A percentile compares a stretch with the other conserved stretches of the same genome.
Conservation (phyloP, 2,888 invertebrate species). For the Baronia brevicornis region DNA sequence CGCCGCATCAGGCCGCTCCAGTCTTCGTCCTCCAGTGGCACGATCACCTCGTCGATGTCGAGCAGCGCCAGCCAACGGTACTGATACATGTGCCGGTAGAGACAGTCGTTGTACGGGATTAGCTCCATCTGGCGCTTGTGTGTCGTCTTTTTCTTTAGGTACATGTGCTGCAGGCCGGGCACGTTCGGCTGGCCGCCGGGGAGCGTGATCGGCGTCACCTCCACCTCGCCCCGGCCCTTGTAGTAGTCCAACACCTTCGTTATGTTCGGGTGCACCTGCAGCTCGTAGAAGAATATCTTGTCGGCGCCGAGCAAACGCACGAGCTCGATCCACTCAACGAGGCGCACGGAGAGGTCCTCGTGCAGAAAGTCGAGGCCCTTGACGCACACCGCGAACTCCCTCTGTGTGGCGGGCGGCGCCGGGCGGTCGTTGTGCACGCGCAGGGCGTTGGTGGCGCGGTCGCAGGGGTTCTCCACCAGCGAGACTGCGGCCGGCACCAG, state of each 20-base stretch:
- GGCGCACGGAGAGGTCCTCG: constrained; percentile 90
- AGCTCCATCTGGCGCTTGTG: constrained; percentile 96
- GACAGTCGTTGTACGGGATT: constrained; percentile 96
- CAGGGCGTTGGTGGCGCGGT: constrained; percentile 89
- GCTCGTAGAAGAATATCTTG: constrained; percentile 92
- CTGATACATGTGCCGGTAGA: constrained; percentile 93
- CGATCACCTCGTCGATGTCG: constrained; percentile 96
- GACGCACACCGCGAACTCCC: constrained; percentile 93
- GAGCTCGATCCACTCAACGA: constrained; percentile 96
- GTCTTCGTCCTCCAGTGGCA: constrained; percentile 84
- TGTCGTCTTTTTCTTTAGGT: constrained; percentile 91
- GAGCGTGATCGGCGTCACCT: constrained; percentile 86
- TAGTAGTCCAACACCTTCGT: constrained; percentile 86
- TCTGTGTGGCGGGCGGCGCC: constrained; percentile 65
- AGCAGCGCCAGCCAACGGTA: constrained; percentile 93
- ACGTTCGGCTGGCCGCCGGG: constrained; percentile 94
- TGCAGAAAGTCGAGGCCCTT: constrained; percentile 95
- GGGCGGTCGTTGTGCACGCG: constrained; percentile 88
- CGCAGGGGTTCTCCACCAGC: constrained; percentile 88
- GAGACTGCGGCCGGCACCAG: constrained; percentile 89
- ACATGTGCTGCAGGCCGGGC: constrained; percentile 91
- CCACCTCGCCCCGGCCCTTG: constrained; percentile 78
- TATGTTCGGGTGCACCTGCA: constrained; percentile 94
- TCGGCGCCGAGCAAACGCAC: constrained; percentile 90
- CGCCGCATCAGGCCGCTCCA: constrained; percentile 89